Evolutionary conservation across 1,140 invertebrate genomes (phyloP).

Genomic region (Ceratosolen solmsi): DNA sequence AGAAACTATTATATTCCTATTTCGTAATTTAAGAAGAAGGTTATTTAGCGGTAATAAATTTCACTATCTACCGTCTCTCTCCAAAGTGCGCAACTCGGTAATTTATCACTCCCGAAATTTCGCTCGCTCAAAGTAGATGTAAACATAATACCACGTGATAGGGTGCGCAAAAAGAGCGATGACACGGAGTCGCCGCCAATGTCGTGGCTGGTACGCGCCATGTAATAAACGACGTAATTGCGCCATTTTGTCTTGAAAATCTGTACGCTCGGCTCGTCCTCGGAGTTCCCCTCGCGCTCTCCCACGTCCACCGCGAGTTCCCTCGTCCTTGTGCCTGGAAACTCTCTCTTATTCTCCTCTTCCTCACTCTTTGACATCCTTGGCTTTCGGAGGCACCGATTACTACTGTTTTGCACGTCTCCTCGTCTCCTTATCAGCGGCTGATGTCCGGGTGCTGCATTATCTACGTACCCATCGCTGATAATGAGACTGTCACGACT

Average conservation of each 20-base stretch:
- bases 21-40: too few relatives aligned
- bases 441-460: neutral
- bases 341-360: neutral
- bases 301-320: constrained; percentile 43
- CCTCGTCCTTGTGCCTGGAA: neutral
- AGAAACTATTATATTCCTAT: too few relatives aligned
- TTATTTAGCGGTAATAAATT: too few relatives aligned
- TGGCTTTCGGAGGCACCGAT: neutral
- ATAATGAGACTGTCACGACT: neutral
- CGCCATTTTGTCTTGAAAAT: constrained; percentile 66
- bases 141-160: constrained; percentile 28
- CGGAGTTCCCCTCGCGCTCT: constrained; percentile 49
- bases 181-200: neutral
- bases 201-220: constrained; percentile 49
- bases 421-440: neutral
- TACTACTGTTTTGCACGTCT: neutral
- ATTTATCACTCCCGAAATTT: too few relatives aligned
- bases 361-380: neutral
- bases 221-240: constrained; percentile 72
- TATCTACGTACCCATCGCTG: neutral
- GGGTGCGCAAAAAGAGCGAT: neutral
- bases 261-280: constrained; percentile 64
- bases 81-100: too few relatives aligned
- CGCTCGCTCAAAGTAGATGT: neutral
- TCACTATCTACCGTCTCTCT: too few relatives aligned